Evolutionary conservation across 2,113 vertebrate species (phyloP), one percentile per base, ranked within the genome.

Genomic region (Gobius niger): DNA sequence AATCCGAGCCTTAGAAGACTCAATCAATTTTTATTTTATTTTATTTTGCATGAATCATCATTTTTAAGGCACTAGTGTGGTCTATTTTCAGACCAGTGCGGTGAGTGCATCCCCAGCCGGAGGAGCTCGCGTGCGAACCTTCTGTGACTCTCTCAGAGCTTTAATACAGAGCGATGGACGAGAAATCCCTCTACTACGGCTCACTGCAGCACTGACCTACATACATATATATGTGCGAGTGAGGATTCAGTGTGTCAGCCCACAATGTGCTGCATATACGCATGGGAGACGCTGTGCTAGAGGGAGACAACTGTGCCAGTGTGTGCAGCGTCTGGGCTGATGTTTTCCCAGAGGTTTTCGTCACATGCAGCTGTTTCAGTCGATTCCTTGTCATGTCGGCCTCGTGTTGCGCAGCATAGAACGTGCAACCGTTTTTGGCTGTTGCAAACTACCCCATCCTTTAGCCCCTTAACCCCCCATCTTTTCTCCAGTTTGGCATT

Each of bases 141-240:
- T 78, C 76, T 60, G 73, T 12, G 63, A 19, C 70, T 0, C 56
- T n/a, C 24, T 59, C 13, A 4, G 57, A 56, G 47, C 47, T 47
- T 14, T 76, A 41, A 78, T 44, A 42, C 61, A 64, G 56, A 65
- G 47, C 10, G 41, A 75, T 75, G 70, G 71, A 50, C 13, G 72
- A 83, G 73, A 86, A 84, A 82, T 71, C 73, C 84, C 78, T 44
- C 52, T 18, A 49, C 67, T 40, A 75, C 44, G 68, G 77, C 49
- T 71, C 80, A 12, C 70, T 68, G 63, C 64, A 67, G 59, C 72
- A 63, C 75, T 87, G 80, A 85, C 86, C 87, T 80, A 86, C 64
- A 86, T 85, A 82, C 70, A 59, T 84, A 7, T 8, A 18, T 54
- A 24, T 34, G 24, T 34, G 24, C 24, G 24, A 34, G 57, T 81